Conservation (phyloP, 2,113 vertebrate species). For the Meles meles region DNA sequence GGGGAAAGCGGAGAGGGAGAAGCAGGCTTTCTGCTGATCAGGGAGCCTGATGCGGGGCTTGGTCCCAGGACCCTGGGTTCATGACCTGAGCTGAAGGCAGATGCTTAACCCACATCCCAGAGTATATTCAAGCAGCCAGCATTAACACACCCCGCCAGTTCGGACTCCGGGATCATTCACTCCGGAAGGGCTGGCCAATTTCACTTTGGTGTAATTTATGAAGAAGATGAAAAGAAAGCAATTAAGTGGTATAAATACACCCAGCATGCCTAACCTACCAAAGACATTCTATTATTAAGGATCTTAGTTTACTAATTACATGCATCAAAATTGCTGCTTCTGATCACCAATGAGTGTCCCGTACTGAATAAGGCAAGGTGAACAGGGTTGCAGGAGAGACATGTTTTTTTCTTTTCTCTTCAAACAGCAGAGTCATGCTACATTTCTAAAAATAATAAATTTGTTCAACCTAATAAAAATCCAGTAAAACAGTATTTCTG, state of each 20-base stretch:
- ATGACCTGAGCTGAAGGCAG: too few species aligned
- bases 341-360: neutral
- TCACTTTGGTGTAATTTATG: neutral
- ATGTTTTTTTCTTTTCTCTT: neutral
- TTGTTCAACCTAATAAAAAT: neutral
- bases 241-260: neutral
- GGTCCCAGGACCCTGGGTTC: too few species aligned
- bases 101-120: too few species aligned
- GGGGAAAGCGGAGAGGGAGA: too few species aligned
- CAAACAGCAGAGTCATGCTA: neutral
- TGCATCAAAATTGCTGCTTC: neutral
- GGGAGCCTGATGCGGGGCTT: too few species aligned
- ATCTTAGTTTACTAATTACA: conserved; percentile 6
- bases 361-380: neutral
- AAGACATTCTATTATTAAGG: neutral
- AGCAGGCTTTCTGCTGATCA: too few species aligned
- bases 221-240: conserved; percentile 44
- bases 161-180: neutral
- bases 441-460: neutral
- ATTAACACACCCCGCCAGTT: neutral
- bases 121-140: neutral
- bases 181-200: neutral
- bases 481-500: neutral
- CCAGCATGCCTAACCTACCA: neutral
- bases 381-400: neutral